Percentiles rank a stretch among this genome's conserved stretches.
Conservation (phyloP, 2,888 invertebrate genomes). For the Mythimna loreyi region DNA sequence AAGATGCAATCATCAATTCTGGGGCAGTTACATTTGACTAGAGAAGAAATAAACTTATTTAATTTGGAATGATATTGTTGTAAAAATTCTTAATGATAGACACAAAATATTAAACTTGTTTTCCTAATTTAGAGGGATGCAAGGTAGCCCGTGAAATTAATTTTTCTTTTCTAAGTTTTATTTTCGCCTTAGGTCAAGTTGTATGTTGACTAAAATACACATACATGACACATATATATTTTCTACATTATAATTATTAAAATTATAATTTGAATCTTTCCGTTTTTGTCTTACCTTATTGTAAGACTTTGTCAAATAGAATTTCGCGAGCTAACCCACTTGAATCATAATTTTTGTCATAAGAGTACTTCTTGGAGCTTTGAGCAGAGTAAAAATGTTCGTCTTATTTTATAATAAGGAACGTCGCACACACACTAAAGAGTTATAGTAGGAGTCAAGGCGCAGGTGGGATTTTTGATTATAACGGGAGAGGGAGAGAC, state of each 20-base stretch:
- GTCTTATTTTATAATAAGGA: background rate
- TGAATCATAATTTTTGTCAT: background rate
- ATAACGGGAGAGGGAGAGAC: background rate
- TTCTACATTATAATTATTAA: background rate
- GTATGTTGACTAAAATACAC: too few relatives aligned
- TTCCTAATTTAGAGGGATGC: too few relatives aligned
- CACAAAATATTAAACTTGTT: background rate
- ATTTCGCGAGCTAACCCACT: too few relatives aligned
- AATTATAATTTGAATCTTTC: background rate
- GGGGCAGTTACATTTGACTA: constrained; percentile 22
- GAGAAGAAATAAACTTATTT: constrained; percentile 7
- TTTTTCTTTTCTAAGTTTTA: too few relatives aligned
- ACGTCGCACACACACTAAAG: background rate
- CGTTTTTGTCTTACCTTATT: too few relatives aligned
- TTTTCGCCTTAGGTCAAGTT: too few relatives aligned
- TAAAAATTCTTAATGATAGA: background rate
- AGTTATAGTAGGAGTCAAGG: background rate
- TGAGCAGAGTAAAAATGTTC: constrained; percentile 3
- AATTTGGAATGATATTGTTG: constrained; percentile 30
- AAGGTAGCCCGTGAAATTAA: too few relatives aligned
- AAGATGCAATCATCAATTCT: background rate
- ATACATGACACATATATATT: too few relatives aligned
- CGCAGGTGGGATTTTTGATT: background rate
- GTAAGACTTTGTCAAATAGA: too few relatives aligned
- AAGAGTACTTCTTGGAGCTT: background rate